Evolutionary conservation across 2,797 vertebrate species (phyloP).

Genomic region (Bovichtus diacanthus): DNA sequence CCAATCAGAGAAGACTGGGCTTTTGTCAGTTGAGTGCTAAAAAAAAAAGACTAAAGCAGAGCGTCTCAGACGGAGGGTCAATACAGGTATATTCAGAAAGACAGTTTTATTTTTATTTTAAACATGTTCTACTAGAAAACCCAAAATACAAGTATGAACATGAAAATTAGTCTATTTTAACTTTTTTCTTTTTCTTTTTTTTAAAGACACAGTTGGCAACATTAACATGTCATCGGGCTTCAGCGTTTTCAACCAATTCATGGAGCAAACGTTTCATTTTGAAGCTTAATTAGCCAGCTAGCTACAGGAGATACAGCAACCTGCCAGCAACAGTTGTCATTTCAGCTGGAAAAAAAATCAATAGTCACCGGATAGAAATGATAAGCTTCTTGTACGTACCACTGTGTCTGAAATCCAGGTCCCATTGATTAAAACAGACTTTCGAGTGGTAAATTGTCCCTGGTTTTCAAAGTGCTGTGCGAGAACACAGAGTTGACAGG

Average conservation of each 20-base stretch:
- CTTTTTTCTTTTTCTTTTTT: no score
- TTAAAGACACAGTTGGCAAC: not conserved
- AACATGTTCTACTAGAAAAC: no score
- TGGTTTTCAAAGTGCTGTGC: not conserved
- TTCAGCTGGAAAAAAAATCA: conserved; percentile 13
- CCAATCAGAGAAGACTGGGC: no score
- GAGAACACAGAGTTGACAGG: not conserved
- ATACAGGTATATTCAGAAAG: no score
- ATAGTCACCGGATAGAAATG: not conserved
- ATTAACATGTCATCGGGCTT: not conserved
- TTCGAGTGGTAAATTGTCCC: not conserved
- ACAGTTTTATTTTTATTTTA: no score
- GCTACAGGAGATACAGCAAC: conserved; percentile 8
- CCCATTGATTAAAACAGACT: not conserved
- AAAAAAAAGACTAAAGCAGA: no score
- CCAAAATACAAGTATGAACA: no score
- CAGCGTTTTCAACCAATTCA: not conserved
- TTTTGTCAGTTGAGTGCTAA: no score
- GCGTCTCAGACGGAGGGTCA: no score
- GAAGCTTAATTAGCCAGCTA: not conserved
- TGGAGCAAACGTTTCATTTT: not conserved
- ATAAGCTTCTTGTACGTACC: not conserved
- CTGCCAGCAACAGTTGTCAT: not conserved
- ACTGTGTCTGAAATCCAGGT: conserved; percentile 14
- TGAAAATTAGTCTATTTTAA: no score